Percentiles rank a stretch among this genome's conserved stretches.
These are phyloP conservation scores for Coturnix japonica DNA, from an alignment of 2,113 vertebrate species.

Conservation along the genomic window DNA sequence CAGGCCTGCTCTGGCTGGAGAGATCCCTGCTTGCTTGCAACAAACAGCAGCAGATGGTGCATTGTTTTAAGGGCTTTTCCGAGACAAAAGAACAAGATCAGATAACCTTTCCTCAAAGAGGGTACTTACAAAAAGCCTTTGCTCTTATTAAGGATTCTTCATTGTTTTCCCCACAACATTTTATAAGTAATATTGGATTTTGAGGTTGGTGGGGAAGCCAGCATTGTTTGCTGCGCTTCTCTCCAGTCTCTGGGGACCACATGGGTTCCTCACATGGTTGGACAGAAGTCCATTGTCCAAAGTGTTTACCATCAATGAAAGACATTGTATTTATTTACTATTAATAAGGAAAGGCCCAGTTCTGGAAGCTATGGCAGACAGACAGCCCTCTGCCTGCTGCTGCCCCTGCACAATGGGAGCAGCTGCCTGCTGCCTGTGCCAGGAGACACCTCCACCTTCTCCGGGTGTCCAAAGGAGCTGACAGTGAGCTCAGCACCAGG, in stretches of 20 bases:
- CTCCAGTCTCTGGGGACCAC: background rate
- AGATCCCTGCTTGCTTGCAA: conserved; percentile 38
- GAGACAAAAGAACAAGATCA: conserved; percentile 70
- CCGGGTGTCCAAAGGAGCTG: background rate
- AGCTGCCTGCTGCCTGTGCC: background rate
- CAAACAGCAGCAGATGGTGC: conserved; percentile 68
- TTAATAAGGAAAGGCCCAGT: background rate
- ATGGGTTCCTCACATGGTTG: background rate
- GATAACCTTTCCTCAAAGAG: conserved; percentile 65
- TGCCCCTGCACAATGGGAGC: background rate
- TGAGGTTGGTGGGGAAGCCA: conserved; percentile 43
- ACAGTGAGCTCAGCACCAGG: background rate
- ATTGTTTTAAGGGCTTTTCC: conserved; percentile 66
- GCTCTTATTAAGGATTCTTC: conserved; percentile 65
- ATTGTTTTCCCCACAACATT: conserved; percentile 57
- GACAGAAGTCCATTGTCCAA: background rate
- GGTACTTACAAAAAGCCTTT: conserved; percentile 59
- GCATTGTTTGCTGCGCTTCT: conserved; percentile 43
- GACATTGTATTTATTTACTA: background rate
- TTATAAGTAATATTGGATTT: conserved; percentile 47
- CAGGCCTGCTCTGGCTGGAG: background rate
- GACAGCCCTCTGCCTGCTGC: background rate
- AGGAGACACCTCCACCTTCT: background rate
- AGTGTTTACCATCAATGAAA: background rate
- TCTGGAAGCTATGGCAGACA: background rate